These are phyloP conservation scores for Heliangelus exortis DNA, from an alignment of 2,797 vertebrate species.

Conservation along the genomic window DNA sequence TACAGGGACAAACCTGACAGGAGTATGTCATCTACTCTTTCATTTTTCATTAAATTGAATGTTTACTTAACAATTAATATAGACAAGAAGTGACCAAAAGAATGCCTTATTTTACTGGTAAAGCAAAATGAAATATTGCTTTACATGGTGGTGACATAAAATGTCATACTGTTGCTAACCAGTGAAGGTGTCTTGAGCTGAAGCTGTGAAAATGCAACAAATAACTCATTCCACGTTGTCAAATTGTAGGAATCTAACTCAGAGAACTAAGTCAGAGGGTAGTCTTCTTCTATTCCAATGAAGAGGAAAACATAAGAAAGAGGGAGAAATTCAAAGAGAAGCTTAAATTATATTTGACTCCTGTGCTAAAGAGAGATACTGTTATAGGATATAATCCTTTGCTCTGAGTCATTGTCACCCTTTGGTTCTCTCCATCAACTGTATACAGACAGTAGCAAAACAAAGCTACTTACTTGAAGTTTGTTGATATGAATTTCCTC, in stretches of 20 bases:
- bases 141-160: neutral
- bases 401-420: neutral
- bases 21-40: neutral
- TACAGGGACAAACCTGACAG: neutral
- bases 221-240: neutral
- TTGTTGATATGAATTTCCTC: neutral
- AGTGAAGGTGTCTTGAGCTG: neutral
- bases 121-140: neutral
- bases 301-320: neutral
- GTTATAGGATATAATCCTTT: neutral
- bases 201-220: neutral
- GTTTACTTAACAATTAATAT: neutral
- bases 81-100: neutral
- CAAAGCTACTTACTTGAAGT: neutral
- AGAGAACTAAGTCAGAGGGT: neutral
- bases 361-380: neutral
- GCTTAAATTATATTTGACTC: neutral
- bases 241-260: neutral
- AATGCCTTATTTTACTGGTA: neutral
- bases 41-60: neutral
- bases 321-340: neutral
- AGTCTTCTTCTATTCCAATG: neutral
- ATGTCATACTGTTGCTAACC: rapidly evolving
- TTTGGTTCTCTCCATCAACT: neutral
- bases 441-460: neutral